phyloP scores from a whole-genome alignment of 2,797 vertebrate genomes.

The Tokudaia muenninki region DNA sequence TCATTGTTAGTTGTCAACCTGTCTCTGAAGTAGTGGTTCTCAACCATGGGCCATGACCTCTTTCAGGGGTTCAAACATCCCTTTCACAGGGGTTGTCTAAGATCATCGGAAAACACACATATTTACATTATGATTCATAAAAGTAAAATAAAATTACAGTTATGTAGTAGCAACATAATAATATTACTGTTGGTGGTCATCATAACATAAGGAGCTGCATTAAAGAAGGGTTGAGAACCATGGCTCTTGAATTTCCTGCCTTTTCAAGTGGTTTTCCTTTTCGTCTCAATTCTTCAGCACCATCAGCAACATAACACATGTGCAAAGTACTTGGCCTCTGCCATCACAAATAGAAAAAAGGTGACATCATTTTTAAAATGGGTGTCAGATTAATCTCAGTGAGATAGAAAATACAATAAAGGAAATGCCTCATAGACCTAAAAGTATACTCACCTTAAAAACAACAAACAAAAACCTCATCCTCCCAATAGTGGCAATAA shows the following conservation, averaged over 20 bases:
- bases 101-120: neutral
- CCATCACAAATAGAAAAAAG: conserved; percentile 68
- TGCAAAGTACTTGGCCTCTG: conserved; percentile 77
- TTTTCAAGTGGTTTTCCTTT: conserved; percentile 69
- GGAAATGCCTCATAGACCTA: conserved; percentile 58
- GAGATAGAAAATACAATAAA: conserved; percentile 77
- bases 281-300: conserved; percentile 77
- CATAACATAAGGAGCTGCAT: neutral
- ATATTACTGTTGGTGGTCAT: neutral
- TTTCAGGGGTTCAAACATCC: too few relatives aligned
- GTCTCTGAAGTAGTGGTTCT: conserved; percentile 62
- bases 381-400: conserved; percentile 68
- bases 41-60: neutral
- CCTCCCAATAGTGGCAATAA: neutral
- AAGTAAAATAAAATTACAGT: neutral
- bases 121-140: neutral
- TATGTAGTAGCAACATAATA: neutral
- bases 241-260: neutral
- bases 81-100: neutral
- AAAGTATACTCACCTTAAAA: neutral
- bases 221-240: neutral
- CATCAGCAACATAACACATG: conserved; percentile 72
- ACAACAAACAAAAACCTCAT: too few relatives aligned
- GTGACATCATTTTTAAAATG: conserved; percentile 81
- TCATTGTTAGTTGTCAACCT: conserved; percentile 68